Percentiles rank a stretch among this genome's conserved stretches.
These are phyloP conservation scores for Prosopocoilus inquinatus DNA, from an alignment of 2,888 invertebrate genomes.

Conservation along the genomic window DNA sequence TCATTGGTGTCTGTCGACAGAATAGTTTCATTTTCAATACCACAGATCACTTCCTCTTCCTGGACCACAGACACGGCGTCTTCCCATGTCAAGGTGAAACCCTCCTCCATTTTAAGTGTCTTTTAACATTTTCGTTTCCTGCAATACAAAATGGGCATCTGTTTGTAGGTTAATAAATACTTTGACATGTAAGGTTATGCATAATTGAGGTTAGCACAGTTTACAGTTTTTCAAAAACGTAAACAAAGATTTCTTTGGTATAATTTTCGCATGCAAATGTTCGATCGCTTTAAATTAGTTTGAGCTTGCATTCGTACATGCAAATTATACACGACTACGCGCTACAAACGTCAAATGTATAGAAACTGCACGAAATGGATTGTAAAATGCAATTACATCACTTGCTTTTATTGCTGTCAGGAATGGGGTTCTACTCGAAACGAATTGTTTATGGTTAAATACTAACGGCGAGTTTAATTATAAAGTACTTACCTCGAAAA, in stretches of 20 bases:
- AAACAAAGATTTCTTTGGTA: constrained; percentile 41
- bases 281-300: neutral
- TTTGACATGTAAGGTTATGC: constrained; percentile 53
- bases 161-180: constrained; percentile 40
- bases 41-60: constrained; percentile 56
- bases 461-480: constrained; percentile 1
- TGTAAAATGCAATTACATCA: constrained; percentile 46
- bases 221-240: constrained; percentile 47
- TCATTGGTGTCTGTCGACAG: constrained; percentile 41
- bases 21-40: constrained; percentile 52
- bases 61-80: constrained; percentile 45
- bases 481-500: constrained; percentile 40
- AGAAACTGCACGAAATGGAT: constrained; percentile 33
- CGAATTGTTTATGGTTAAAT: neutral
- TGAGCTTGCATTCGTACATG: constrained; percentile 13
- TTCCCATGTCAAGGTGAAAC: constrained; percentile 48
- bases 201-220: constrained; percentile 49
- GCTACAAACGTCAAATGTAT: constrained; percentile 41
- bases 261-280: neutral
- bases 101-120: constrained; percentile 41
- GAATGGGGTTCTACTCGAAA: too few relatives aligned
- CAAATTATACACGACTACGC: constrained; percentile 31
- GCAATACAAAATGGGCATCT: constrained; percentile 11
- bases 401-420: neutral
- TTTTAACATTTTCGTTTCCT: constrained; percentile 6